phyloP scores from a whole-genome alignment of 2,888 invertebrate species.

The Drosophila meridionalis region DNA sequence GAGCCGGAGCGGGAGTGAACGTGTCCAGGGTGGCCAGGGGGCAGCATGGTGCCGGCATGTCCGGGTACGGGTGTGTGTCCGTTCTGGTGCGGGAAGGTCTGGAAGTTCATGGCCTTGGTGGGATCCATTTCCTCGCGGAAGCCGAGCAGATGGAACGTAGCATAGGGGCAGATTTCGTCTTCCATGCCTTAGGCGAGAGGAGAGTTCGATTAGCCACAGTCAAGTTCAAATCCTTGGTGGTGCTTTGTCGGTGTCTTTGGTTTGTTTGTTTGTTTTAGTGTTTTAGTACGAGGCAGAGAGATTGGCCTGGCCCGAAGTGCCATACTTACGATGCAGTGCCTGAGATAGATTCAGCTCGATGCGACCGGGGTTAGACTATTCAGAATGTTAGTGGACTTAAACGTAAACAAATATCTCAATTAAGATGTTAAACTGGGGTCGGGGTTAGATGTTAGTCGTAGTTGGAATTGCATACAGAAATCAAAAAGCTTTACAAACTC shows the following conservation, averaged over 20 bases:
- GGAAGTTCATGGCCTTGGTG: slow-evolving; percentile 94
- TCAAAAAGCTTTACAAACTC: slow-evolving; percentile 26
- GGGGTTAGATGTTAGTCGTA: slow-evolving; percentile 34
- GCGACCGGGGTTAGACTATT: slow-evolving; percentile 58
- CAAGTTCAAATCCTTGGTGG: neutral
- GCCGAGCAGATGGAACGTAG: slow-evolving; percentile 97
- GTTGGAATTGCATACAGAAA: slow-evolving; percentile 22
- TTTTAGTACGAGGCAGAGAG: slow-evolving; percentile 54
- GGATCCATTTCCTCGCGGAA: slow-evolving; percentile 99
- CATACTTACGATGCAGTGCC: slow-evolving; percentile 63
- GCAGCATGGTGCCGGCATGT: slow-evolving; percentile 93
- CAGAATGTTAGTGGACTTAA: slow-evolving; percentile 38
- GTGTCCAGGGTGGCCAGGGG: slow-evolving; percentile 91
- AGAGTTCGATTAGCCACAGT: slow-evolving; percentile 42
- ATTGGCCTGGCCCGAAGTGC: slow-evolving; percentile 13
- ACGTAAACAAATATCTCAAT: slow-evolving; percentile 25
- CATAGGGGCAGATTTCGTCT: slow-evolving; percentile 98
- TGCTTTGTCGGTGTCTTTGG: slow-evolving; percentile 27
- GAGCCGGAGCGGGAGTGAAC: slow-evolving; percentile 94
- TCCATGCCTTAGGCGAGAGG: slow-evolving; percentile 90
- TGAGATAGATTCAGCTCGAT: slow-evolving; percentile 43
- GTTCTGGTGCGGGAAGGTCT: slow-evolving; percentile 93
- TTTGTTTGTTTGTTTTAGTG: slow-evolving; percentile 68
- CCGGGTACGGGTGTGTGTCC: slow-evolving; percentile 88
- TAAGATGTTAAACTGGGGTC: slow-evolving; percentile 10